phyloP scores from a whole-genome alignment of 2,888 invertebrate species.

The Phrixothrix hirtus region DNA sequence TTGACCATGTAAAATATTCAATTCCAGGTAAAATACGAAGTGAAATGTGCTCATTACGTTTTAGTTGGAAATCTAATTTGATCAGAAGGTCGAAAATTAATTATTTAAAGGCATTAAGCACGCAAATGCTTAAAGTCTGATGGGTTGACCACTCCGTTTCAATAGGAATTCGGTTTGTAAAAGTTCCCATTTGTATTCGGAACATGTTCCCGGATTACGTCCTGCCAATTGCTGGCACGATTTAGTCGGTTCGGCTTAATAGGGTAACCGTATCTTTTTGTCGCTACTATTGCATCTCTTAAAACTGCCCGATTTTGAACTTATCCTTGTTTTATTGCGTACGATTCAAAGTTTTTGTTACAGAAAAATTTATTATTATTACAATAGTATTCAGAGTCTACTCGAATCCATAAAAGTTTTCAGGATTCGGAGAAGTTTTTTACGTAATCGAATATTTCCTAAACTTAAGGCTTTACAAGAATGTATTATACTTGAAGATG shows the following conservation, averaged over 20 bases:
- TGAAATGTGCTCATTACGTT: constrained; percentile 27
- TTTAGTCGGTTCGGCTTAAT: constrained; percentile 27
- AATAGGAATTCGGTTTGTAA: constrained; percentile 22
- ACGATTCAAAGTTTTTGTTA: constrained; percentile 14
- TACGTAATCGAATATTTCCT: constrained; percentile 3
- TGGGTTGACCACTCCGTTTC: constrained; percentile 26
- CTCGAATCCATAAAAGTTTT: constrained; percentile 5
- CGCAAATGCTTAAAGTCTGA: constrained; percentile 24
- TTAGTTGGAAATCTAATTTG: constrained; percentile 21
- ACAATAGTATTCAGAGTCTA: constrained; percentile 11
- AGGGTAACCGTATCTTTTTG: constrained; percentile 20
- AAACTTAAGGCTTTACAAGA: constrained; percentile 1
- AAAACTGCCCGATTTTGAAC: constrained; percentile 10
- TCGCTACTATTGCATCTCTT: constrained; percentile 15
- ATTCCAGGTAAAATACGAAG: constrained; percentile 12
- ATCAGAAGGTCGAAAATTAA: constrained; percentile 28
- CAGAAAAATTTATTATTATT: constrained; percentile 17
- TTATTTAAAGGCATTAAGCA: constrained; percentile 27
- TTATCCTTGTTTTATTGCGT: constrained; percentile 19
- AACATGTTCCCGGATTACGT: constrained; percentile 29
- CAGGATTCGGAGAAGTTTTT: constrained; percentile 2
- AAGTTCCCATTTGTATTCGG: constrained; percentile 27
- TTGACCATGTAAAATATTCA: constrained; percentile 11
- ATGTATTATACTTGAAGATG: constrained; percentile 3
- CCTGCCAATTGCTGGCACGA: constrained; percentile 28